Conservation (phyloP, 2,797 vertebrate species). For the Otus scops region DNA sequence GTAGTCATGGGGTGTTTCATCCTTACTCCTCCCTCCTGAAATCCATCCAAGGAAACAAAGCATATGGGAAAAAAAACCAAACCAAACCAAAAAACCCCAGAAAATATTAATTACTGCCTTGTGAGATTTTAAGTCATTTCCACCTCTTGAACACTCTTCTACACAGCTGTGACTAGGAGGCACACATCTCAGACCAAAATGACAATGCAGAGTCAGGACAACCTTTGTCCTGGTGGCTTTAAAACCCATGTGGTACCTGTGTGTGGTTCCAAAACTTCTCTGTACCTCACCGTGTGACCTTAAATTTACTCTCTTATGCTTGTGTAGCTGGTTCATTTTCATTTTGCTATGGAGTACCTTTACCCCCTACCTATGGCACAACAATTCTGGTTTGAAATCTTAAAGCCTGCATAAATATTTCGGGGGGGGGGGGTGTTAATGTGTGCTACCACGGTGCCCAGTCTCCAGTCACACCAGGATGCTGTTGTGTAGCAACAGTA, state of each 20-base stretch:
- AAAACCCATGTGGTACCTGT: background rate
- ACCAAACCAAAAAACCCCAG: background rate
- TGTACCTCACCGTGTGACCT: background rate
- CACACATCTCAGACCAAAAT: background rate
- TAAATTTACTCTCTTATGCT: background rate
- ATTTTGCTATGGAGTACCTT: background rate
- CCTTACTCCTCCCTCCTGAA: background rate
- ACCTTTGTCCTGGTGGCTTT: background rate
- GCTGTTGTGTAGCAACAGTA: background rate
- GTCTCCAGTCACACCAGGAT: background rate
- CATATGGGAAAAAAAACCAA: background rate
- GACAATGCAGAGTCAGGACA: background rate
- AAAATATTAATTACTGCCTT: background rate
- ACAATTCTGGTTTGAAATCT: background rate
- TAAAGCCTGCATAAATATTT: background rate
- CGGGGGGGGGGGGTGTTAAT: background rate
- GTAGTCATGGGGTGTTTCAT: background rate
- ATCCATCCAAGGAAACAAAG: background rate
- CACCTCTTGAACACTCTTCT: background rate
- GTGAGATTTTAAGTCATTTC: background rate
- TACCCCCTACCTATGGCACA: background rate
- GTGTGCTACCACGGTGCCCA: background rate
- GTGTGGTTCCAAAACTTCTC: background rate
- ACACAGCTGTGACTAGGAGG: background rate
- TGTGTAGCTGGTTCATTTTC: background rate